phyloP scores from a whole-genome alignment of 92 coral and sea anemone species.

The Nematostella vectensis region DNA sequence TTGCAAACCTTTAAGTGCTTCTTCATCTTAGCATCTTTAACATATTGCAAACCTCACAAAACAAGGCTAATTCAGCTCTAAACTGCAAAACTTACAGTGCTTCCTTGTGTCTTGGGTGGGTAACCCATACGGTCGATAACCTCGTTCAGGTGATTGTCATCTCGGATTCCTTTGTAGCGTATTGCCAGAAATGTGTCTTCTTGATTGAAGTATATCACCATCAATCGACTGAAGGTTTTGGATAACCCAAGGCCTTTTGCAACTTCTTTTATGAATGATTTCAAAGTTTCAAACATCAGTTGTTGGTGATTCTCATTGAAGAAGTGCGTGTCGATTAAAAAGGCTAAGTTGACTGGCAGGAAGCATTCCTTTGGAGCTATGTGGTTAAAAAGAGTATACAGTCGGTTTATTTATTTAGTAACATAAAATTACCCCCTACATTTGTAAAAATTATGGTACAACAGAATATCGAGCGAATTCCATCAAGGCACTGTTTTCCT shows the following conservation, averaged over 20 bases:
- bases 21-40: no score
- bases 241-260: slow-evolving; percentile 1
- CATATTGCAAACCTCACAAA: no score
- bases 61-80: no score
- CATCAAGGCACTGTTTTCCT: no score
- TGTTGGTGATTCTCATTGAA: neutral
- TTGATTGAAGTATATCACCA: neutral
- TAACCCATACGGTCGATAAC: neutral
- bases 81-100: no score
- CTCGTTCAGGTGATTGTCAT: neutral
- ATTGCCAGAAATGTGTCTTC: neutral
- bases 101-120: no score
- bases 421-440: no score
- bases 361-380: slow-evolving; percentile 9
- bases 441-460: no score
- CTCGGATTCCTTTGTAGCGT: neutral
- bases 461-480: no score
- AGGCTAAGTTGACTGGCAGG: slow-evolving; percentile 9
- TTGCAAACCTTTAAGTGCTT: no score
- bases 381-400: no score
- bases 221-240: neutral
- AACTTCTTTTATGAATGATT: neutral
- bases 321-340: neutral
- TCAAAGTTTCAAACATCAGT: neutral
- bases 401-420: no score